Base-by-base conservation (phyloP, 2,113 vertebrate genomes). In the Cavia aperea region DNA sequence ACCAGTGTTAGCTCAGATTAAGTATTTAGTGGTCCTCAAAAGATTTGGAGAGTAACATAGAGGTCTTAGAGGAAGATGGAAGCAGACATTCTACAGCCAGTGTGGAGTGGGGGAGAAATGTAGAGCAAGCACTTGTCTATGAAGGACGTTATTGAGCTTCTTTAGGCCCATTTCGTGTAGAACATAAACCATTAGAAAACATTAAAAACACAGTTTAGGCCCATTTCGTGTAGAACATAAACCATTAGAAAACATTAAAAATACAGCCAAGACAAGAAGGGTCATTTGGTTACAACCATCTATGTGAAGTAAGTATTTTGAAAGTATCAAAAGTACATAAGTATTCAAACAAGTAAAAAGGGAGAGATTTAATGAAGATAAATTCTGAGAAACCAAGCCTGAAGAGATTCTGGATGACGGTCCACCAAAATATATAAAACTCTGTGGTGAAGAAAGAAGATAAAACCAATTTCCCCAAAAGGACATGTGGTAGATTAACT, bases 381-480 rank as follows among this genome's bases (percentile, higher is more conserved):
- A 46, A 75, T 3, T 24, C 43, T 49, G 49, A 29, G 43, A 49
- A 77, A 77, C 43, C 73, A 49, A 16, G 24, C 49, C 43, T 77
- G 73, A 77, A 77, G 43, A 49, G 43, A 77, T 26, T 29, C 21
- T 49, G 46, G 73, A 16, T 49, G 43, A 99, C 99, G 98, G 98
- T 82, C 99, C 98, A 0, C 98, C 99, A 5, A 99, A 98, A 93
- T 99, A 98, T 46, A 98, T 96, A 2, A 99, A 54, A 99, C 96
- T 96, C 98, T 0, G 96, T 98, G 73, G 89, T 99, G 31, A 99
- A 99, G 96, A 99, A 99, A 94, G 99, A 99, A 0, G 99, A 99
- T 95, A 99, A 99, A 97, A 96, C 97, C 51, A 99, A 99, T 99
- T 78, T 99, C 99, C 0, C 99, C 98, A 97, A 99, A 99, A 93